phyloP scores from a whole-genome alignment of 1,140 invertebrate species.

The Neodiprion virginianus region DNA sequence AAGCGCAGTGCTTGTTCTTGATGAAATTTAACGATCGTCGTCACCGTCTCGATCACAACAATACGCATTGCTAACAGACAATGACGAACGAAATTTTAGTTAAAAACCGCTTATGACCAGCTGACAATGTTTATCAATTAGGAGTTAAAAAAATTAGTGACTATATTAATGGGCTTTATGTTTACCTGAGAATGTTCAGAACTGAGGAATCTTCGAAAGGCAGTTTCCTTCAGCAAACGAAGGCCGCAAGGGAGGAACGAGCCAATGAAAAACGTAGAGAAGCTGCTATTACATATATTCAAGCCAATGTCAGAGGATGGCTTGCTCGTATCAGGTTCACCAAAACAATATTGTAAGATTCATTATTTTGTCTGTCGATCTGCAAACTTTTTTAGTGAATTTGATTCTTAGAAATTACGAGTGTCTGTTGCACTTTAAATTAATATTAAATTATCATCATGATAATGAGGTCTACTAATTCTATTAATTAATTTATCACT shows the following conservation, averaged over 20 bases:
- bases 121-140: slow-evolving; percentile 45
- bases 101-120: slow-evolving; percentile 30
- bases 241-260: slow-evolving; percentile 84
- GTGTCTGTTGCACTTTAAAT: no score
- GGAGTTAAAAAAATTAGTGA: slow-evolving; percentile 11
- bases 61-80: slow-evolving; percentile 8
- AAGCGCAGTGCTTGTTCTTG: slow-evolving; percentile 17
- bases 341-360: slow-evolving; percentile 69
- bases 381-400: slow-evolving; percentile 27
- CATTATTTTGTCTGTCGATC: slow-evolving; percentile 14
- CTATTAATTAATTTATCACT: no score
- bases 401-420: neutral
- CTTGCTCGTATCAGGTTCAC: slow-evolving; percentile 68
- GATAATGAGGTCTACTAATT: no score
- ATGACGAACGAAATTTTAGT: slow-evolving; percentile 26
- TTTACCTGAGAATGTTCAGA: slow-evolving; percentile 63
- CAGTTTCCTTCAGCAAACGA: slow-evolving; percentile 81
- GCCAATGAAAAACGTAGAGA: slow-evolving; percentile 82
- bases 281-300: slow-evolving; percentile 73
- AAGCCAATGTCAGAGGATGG: slow-evolving; percentile 76
- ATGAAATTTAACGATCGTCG: slow-evolving; percentile 15
- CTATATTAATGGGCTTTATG: neutral
- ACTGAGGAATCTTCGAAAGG: slow-evolving; percentile 67
- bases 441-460: no score
- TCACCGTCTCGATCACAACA: no score